Evolutionary conservation across 1,140 invertebrate species (phyloP), one percentile per base, ranked within the genome.

Genomic region (Panonychus citri): DNA sequence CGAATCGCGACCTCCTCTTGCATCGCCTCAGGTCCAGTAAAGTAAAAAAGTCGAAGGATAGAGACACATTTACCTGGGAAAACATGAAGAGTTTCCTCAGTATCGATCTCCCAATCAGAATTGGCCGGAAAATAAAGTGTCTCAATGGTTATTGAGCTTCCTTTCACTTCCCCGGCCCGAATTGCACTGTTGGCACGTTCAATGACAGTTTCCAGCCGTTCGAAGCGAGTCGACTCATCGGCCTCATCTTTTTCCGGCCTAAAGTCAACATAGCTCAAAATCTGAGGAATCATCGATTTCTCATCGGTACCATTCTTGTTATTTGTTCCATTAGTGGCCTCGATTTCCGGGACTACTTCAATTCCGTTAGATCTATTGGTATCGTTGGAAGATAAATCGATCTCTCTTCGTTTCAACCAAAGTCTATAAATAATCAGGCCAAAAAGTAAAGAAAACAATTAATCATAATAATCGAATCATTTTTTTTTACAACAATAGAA

Each of bases 91-190:
- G 43, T 59, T 13, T 42, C 8, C 27, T 59, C 58, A 13, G 49
- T 5, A 49, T 59, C 58, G 7, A 54, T 53, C 17, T 30, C n/a
- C 58, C 58, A 59, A 21, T 56, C 55, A 21, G 57, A 30, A 40
- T 59, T 54, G 1, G 54, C 54, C 39, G 48, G 57, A 37, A 56
- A 42, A 21, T 57, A 40, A 1, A 59, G 46, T 27, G 58, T 30
- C 30, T 59, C 43, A 25, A 59, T 28, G 19, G 54, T 56, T 15
- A 59, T 54, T 7, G 57, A 15, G 28, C 39, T 52, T 7, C n/a
- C 25, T 21, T 13, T 3, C 1, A 56, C n/a, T 13, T 57, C 34
- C 3, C 28, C 40, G 12, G 34, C 43, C 27, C 28, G 25, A 17
- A 59, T 46, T 2, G 25, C 3, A 7, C 12, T 27, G 53, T 59